Percentiles rank a stretch among this genome's conserved stretches.
Conservation (phyloP, 2,888 invertebrate species). For the Nasonovia ribisnigri region DNA sequence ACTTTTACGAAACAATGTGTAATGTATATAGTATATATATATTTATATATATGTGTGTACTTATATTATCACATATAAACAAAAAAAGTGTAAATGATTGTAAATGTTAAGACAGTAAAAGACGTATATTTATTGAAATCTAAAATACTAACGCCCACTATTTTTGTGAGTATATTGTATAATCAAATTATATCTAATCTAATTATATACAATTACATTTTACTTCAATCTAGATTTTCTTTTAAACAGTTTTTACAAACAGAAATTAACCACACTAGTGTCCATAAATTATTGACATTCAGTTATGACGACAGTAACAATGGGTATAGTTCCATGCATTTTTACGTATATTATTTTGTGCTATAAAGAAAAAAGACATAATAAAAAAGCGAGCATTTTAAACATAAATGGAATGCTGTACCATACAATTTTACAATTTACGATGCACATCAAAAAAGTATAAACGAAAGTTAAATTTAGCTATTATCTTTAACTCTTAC, state of each 20-base stretch:
- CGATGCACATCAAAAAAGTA: neutral
- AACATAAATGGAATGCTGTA: neutral
- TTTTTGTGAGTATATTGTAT: neutral
- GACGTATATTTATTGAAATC: neutral
- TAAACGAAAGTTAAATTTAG: slow-evolving; percentile 32
- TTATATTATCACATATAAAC: neutral
- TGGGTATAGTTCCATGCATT: neutral
- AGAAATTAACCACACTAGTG: neutral
- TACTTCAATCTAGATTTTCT: neutral
- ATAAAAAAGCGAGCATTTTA: neutral
- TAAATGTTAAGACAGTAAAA: neutral
- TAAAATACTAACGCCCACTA: neutral
- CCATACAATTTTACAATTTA: slow-evolving; percentile 35
- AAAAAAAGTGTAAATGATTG: neutral
- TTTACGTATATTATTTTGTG: neutral
- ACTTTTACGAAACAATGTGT: neutral
- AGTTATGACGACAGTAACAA: neutral
- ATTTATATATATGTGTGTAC: neutral
- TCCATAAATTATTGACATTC: neutral
- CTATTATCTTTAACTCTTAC: neutral
- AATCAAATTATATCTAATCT: neutral
- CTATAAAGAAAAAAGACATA: neutral
- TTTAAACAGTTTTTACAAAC: neutral
- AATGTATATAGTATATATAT: neutral
- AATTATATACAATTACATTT: neutral